phyloP scores from a whole-genome alignment of 2,113 vertebrate genomes.

The Dendropsophus ebraccatus region DNA sequence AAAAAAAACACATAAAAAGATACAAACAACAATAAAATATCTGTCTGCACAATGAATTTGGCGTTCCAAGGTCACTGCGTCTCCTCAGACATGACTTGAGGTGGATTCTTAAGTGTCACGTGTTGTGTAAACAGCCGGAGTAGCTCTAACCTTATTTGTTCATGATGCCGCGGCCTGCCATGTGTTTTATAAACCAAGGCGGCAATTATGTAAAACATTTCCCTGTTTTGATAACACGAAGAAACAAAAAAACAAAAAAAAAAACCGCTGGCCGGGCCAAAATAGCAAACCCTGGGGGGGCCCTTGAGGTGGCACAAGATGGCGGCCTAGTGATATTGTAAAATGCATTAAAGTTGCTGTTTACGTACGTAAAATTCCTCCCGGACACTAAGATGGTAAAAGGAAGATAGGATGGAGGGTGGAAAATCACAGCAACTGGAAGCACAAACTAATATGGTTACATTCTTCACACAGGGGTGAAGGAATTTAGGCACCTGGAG shows the following conservation, averaged over 20 bases:
- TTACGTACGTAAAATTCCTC: background rate
- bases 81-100: background rate
- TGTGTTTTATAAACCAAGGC: slow-evolving; percentile 21
- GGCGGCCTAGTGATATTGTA: background rate
- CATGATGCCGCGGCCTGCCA: background rate
- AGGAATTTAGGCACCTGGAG: background rate
- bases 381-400: background rate
- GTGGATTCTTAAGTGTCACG: background rate
- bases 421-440: background rate
- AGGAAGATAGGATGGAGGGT: background rate
- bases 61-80: background rate
- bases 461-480: background rate
- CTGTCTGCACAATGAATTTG: background rate
- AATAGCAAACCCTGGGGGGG: too few species aligned
- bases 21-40: background rate
- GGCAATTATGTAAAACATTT: slow-evolving; percentile 19
- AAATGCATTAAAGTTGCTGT: background rate
- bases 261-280: background rate
- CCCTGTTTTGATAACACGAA: slow-evolving; percentile 27
- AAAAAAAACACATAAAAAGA: too few species aligned
- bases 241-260: background rate
- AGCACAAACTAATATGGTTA: background rate
- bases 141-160: slow-evolving; percentile 12
- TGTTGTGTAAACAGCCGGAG: slow-evolving; percentile 17
- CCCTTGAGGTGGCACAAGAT: background rate